Conservation (phyloP, 2,888 invertebrate species). For the Erebia palarica region DNA sequence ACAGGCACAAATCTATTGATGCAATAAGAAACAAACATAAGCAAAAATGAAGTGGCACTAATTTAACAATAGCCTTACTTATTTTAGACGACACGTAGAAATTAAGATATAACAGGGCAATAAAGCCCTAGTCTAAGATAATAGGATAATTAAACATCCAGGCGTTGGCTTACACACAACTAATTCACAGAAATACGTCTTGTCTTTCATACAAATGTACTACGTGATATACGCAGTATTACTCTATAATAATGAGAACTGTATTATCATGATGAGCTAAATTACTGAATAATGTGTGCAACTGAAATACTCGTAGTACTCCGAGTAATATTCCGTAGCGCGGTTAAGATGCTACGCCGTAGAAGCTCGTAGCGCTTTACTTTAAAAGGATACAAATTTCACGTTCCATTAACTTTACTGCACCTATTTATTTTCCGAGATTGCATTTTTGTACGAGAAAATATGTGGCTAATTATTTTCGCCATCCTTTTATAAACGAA, state of each 20-base stretch:
- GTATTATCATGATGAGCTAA: constrained; percentile 2
- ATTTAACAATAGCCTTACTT: background rate
- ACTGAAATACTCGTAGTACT: constrained; percentile 3
- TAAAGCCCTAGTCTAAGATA: background rate
- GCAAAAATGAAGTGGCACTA: too few relatives aligned
- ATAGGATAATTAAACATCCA: background rate
- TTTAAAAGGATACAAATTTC: constrained; percentile 41
- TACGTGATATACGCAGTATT: background rate
- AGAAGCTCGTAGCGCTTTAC: constrained; percentile 32
- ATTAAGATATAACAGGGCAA: background rate
- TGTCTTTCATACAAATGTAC: background rate
- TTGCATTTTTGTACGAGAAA: constrained; percentile 34
- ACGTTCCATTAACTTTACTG: constrained; percentile 40
- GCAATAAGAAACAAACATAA: too few relatives aligned
- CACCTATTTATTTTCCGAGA: constrained; percentile 40
- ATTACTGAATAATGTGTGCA: constrained; percentile 9
- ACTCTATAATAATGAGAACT: constrained; percentile 2
- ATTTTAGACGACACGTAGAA: background rate
- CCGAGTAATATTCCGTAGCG: constrained; percentile 18
- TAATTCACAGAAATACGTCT: background rate
- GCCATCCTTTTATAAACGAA: background rate
- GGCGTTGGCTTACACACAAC: background rate
- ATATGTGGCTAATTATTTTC: constrained; percentile 29
- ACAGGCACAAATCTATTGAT: too few relatives aligned
- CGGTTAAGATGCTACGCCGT: constrained; percentile 23